phyloP scores from a whole-genome alignment of 2,113 vertebrate genomes.

The Cebus imitator region DNA sequence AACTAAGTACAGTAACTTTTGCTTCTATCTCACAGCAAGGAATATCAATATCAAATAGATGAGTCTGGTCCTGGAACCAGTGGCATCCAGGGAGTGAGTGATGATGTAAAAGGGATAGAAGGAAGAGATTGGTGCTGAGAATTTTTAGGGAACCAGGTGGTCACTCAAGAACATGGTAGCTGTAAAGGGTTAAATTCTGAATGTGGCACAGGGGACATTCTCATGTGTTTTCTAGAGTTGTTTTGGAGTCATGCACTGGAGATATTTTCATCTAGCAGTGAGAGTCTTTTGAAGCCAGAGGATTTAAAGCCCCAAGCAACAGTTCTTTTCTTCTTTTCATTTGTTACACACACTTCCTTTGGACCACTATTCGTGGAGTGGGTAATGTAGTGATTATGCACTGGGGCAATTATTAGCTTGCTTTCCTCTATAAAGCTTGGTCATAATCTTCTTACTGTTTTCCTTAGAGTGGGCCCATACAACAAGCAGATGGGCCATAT shows the following conservation, averaged over 20 bases:
- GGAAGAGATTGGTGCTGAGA: not conserved
- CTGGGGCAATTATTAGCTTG: slow-evolving; percentile 32
- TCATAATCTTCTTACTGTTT: slow-evolving; percentile 38
- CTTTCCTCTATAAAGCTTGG: slow-evolving; percentile 40
- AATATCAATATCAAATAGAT: not conserved
- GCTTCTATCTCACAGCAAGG: not conserved
- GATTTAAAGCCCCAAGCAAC: not conserved
- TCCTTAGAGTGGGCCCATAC: not conserved
- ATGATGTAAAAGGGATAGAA: not conserved
- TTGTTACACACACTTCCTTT: not conserved
- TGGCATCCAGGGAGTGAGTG: not conserved
- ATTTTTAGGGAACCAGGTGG: not conserved
- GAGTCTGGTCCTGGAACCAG: not conserved
- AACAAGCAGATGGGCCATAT: not conserved
- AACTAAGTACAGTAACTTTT: not conserved
- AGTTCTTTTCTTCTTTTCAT: not conserved
- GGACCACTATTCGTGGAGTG: not conserved
- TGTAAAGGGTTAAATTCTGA: not conserved
- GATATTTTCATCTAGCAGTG: not conserved
- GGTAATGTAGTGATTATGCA: not conserved
- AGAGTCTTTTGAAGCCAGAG: not conserved
- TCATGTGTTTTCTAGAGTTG: not conserved
- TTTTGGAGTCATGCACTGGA: not conserved
- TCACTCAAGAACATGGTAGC: not conserved
- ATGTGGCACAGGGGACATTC: not conserved